phyloP scores from a whole-genome alignment of 2,113 vertebrate genomes.

The Charina bottae region DNA sequence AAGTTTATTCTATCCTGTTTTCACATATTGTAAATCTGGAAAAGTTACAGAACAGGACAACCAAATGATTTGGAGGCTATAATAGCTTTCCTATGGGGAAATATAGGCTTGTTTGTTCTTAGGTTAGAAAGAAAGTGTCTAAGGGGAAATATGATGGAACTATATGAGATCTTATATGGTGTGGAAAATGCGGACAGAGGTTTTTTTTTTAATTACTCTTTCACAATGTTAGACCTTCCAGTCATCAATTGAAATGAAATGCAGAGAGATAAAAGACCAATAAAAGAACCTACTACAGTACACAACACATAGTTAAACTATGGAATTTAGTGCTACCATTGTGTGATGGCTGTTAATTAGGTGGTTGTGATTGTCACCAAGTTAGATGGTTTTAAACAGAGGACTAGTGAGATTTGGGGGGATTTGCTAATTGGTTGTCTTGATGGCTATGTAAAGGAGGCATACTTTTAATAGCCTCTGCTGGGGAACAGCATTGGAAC shows the following conservation, averaged over 20 bases:
- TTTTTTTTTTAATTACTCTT: neutral
- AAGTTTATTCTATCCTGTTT: neutral
- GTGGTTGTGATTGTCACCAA: neutral
- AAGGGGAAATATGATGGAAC: neutral
- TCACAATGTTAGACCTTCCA: neutral
- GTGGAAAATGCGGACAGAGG: neutral
- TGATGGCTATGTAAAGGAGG: neutral
- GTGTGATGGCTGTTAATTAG: neutral
- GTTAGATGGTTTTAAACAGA: neutral
- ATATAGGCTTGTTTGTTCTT: neutral
- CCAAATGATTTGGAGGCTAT: neutral
- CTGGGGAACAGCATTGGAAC: neutral
- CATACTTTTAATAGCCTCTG: neutral
- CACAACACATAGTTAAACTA: neutral
- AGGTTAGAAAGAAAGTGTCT: neutral
- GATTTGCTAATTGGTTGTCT: neutral
- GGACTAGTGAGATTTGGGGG: neutral
- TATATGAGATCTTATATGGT: neutral
- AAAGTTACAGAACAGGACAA: neutral
- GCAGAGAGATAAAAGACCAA: neutral
- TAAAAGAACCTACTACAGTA: neutral
- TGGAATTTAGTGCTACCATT: neutral
- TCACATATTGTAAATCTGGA: neutral
- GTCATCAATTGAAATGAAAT: neutral
- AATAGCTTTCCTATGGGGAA: neutral